Base-by-base conservation (phyloP, 2,797 vertebrate species). In the Lophius americanus region DNA sequence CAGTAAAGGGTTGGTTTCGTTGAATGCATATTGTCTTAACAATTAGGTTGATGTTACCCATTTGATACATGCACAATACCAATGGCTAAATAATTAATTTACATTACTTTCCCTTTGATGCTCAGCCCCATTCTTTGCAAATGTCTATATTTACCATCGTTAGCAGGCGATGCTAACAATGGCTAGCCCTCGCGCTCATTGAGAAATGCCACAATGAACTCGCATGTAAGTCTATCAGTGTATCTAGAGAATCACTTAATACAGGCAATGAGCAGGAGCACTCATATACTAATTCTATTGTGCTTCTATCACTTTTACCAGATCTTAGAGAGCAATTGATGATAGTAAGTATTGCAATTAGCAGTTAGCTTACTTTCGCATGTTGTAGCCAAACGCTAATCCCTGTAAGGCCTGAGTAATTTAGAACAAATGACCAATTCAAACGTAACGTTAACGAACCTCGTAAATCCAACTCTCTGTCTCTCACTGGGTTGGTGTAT, bases 401-500 rank as follows among this genome's bases (percentile, higher is more conserved):
- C 61, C 39, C 42, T 13, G 9, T 0, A 5, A 4, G 68, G 56
- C 50, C 32, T 1, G 6, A 7, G 0, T 4, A 41, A 7, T 68
- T 62, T 54, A 68, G 13, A 7, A 51, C 61, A 37, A 0, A 14
- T 14, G 10, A 2, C 0, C 11, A 1, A 5, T 1, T 7, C 9
- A 43, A 35, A 0, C 1, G 51, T 3, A 1, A 32, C 12, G 4
- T 5, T 10, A 3, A 43, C 64, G 73, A 5, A 98, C 97, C 97
- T 62, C 96, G 89, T 5, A 98, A 83, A 44, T 98, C 97, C 70
- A 99, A 86, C 85, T 98, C 97, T 23, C 96, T 75, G 91, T 98
- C 97, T 23, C 96, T 91, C 60, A 98, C 94, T 0, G 97, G 95
- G 76, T 97, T 99, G 0, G 97, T 99, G 65, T 96, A 97, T 51